phyloP scores from a whole-genome alignment of 1,140 invertebrate genomes.

The Ostrea denselamellosa region DNA sequence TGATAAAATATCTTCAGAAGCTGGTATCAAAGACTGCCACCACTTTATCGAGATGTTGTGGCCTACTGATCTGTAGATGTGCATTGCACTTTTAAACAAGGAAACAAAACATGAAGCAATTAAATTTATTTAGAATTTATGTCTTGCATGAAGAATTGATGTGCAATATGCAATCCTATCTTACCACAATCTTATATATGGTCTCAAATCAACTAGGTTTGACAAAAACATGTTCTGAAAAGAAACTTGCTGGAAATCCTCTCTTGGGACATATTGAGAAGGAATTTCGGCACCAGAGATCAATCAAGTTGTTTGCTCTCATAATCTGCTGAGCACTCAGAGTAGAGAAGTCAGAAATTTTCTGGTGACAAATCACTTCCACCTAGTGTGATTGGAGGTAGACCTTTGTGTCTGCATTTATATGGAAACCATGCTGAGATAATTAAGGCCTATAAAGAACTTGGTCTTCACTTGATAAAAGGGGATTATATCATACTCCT shows the following conservation, averaged over 20 bases:
- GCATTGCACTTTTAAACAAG: constrained; percentile 15
- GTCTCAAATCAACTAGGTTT: background rate
- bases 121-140: background rate
- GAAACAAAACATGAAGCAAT: background rate
- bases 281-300: constrained; percentile 34
- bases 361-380: constrained; percentile 17
- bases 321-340: constrained; percentile 24
- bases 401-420: constrained; percentile 9
- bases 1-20: background rate
- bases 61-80: background rate
- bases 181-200: background rate
- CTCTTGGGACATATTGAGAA: constrained; percentile 20
- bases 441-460: background rate
- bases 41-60: background rate
- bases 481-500: background rate
- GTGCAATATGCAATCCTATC: background rate
- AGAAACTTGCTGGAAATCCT: constrained; percentile 28
- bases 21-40: background rate
- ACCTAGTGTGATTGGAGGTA: constrained; percentile 10
- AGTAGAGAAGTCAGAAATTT: constrained; percentile 32
- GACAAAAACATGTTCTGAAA: constrained; percentile 14
- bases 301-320: constrained; percentile 32
- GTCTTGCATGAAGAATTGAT: background rate
- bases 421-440: background rate
- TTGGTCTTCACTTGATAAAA: background rate